phyloP scores from a whole-genome alignment of 2,113 vertebrate genomes.

The Erythrolamprus reginae region DNA sequence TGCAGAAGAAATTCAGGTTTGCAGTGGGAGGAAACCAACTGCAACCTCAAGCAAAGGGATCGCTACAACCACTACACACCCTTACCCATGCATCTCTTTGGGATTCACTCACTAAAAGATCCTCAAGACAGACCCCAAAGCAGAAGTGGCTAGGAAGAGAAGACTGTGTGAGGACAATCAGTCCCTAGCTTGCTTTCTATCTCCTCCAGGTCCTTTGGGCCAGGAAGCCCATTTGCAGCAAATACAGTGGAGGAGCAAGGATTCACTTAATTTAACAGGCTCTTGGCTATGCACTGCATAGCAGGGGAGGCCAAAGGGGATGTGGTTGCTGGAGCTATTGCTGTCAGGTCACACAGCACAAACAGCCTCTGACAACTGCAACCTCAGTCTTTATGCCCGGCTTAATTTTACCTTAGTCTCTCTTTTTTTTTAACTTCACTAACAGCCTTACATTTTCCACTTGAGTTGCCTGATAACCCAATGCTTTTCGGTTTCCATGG shows the following conservation, averaged over 20 bases:
- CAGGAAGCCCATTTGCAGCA: slow-evolving; percentile 28
- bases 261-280: slow-evolving; percentile 14
- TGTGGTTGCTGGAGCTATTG: not conserved
- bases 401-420: not conserved
- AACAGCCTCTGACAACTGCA: not conserved
- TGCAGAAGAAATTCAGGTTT: not conserved
- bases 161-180: not conserved
- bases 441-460: not conserved
- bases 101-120: not conserved
- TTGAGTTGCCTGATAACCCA: not conserved
- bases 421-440: not conserved
- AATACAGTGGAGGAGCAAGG: slow-evolving; percentile 6
- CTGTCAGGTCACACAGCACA: not conserved
- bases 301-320: not conserved
- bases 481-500: not conserved
- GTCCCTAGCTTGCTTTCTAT: slow-evolving; percentile 2
- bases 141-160: not conserved
- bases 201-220: not conserved
- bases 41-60: not conserved
- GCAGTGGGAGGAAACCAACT: not conserved
- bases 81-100: not conserved
- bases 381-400: not conserved
- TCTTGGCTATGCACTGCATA: not conserved
- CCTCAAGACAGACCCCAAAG: not conserved
- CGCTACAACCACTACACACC: not conserved